phyloP scores from a whole-genome alignment of 2,113 vertebrate species.

The Tetrao urogallus region DNA sequence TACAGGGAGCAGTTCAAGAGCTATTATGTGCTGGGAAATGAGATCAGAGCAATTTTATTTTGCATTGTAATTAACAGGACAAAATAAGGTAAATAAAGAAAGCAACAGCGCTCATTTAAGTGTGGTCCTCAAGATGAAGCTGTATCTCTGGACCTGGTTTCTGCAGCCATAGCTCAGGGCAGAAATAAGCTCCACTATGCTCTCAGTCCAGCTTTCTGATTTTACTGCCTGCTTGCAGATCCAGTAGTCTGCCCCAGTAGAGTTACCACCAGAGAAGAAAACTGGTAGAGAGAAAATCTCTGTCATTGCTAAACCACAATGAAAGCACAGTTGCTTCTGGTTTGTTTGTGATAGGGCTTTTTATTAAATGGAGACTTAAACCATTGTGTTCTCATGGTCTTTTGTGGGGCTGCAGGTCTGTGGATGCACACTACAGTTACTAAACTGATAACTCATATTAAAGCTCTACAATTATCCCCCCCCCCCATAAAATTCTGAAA shows the following conservation, averaged over 20 bases:
- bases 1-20: neutral
- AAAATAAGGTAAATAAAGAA: neutral
- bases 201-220: neutral
- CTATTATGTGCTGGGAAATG: neutral
- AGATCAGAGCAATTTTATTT: neutral
- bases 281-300: neutral
- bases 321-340: neutral
- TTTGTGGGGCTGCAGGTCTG: neutral
- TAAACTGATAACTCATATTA: neutral
- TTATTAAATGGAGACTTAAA: neutral
- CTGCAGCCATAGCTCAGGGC: neutral
- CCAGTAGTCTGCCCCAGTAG: neutral
- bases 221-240: neutral
- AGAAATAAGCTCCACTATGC: neutral
- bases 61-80: neutral
- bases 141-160: neutral
- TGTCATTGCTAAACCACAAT: neutral
- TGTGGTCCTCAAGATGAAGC: neutral
- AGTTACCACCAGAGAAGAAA: neutral
- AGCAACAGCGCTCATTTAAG: neutral
- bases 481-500: conserved; percentile 1
- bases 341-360: neutral
- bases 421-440: neutral
- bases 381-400: neutral
- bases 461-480: neutral